Evolutionary conservation across 2,113 vertebrate genomes (phyloP).

Genomic region (Cathartes aura): DNA sequence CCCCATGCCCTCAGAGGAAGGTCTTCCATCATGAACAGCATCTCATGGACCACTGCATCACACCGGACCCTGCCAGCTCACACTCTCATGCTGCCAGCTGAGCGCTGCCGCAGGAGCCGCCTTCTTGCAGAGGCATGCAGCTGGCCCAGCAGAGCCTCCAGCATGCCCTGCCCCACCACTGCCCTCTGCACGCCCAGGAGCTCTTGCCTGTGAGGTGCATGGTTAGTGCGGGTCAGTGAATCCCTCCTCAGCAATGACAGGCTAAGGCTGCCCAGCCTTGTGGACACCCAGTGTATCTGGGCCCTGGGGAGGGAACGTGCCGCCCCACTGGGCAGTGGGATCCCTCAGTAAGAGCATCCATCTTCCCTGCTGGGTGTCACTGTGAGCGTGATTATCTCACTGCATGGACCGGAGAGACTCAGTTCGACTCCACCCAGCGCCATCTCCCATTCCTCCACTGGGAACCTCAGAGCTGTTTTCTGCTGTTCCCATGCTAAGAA

Average conservation of each 20-base stretch:
- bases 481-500: not conserved
- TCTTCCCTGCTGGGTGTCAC: not conserved
- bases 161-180: not conserved
- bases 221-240: accelerated
- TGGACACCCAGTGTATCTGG: not conserved
- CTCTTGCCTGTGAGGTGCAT: not conserved
- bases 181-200: not conserved
- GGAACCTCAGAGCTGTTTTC: not conserved
- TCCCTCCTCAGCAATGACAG: not conserved
- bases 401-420: not conserved
- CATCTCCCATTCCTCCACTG: accelerated
- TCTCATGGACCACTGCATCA: not conserved
- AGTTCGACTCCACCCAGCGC: not conserved
- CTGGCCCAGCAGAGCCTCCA: not conserved
- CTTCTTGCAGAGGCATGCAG: not conserved
- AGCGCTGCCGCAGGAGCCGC: not conserved
- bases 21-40: not conserved
- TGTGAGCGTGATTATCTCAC: not conserved
- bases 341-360: not conserved
- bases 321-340: too few species aligned
- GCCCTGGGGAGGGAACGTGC: accelerated
- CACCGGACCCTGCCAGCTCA: not conserved
- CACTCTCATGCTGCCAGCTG: not conserved
- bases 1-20: not conserved
- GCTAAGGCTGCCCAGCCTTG: not conserved